These are phyloP conservation scores for Danio kyathit DNA, from an alignment of 2,797 vertebrate genomes.

Conservation along the genomic window DNA sequence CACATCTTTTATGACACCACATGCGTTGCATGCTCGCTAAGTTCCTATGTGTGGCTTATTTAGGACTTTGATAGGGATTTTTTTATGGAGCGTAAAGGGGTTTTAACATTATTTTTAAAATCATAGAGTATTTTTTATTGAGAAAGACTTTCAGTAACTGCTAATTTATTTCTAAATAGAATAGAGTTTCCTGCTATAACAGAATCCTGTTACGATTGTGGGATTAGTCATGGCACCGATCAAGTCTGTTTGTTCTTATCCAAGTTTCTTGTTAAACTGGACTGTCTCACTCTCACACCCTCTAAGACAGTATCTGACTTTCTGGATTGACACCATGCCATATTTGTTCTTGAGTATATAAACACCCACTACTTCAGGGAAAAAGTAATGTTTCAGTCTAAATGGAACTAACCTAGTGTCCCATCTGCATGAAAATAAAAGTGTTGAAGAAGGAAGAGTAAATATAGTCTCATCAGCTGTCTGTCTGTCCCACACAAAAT, in stretches of 20 bases:
- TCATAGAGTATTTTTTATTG: background rate
- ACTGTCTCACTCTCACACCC: conserved; percentile 14
- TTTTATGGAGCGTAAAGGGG: background rate
- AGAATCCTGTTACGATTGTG: conserved; percentile 1
- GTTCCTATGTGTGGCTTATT: background rate
- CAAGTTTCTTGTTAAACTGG: background rate
- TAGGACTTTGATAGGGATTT: background rate
- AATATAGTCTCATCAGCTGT: conserved; percentile 24
- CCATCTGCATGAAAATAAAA: conserved; percentile 16
- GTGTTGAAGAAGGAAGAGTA: conserved; percentile 36
- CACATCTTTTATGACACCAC: background rate
- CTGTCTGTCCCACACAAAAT: conserved; percentile 26
- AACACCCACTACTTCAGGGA: no score
- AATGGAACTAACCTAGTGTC: conserved; percentile 2
- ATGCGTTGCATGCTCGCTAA: background rate
- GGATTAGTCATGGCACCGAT: background rate
- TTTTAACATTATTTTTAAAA: background rate
- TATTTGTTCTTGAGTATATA: conserved; percentile 10
- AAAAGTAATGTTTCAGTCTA: background rate
- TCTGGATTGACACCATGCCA: background rate
- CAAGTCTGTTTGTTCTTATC: background rate
- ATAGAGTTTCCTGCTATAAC: background rate
- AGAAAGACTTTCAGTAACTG: background rate
- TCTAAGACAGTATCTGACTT: background rate
- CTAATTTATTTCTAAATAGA: no score